phyloP scores from a whole-genome alignment of 1,140 invertebrate genomes.

The Anoplolepis gracilipes region DNA sequence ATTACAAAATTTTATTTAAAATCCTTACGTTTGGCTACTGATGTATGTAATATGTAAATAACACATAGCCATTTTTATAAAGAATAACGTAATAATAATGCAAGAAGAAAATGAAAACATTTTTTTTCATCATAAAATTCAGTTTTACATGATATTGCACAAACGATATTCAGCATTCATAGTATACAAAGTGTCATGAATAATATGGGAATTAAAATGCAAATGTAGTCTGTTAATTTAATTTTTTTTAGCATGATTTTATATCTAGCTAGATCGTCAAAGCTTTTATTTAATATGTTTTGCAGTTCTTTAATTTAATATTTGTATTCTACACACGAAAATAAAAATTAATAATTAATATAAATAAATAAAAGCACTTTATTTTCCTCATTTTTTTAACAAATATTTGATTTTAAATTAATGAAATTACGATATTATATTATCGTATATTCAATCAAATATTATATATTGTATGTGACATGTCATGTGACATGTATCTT shows the following conservation, averaged over 20 bases:
- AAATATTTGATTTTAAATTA: background rate
- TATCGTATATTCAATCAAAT: background rate
- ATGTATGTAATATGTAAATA: background rate
- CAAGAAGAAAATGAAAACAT: background rate
- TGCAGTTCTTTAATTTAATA: slow-evolving; percentile 8
- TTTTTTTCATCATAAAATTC: background rate
- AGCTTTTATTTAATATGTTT: slow-evolving; percentile 9
- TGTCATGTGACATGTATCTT: background rate
- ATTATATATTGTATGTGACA: background rate
- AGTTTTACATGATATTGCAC: background rate
- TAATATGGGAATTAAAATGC: slow-evolving; percentile 12
- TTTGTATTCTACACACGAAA: background rate
- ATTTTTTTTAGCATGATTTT: background rate
- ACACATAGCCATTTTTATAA: background rate
- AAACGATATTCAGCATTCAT: background rate
- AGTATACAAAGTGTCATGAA: background rate
- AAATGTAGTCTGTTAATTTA: background rate
- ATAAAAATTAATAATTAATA: background rate
- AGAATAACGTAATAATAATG: slow-evolving; percentile 25
- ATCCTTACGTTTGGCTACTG: background rate
- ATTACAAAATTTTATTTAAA: background rate
- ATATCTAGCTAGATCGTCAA: background rate
- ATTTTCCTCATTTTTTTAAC: background rate
- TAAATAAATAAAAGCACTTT: background rate
- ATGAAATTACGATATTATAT: too few species aligned